These are phyloP conservation scores for Delphinus delphis DNA, from an alignment of 2,113 vertebrate genomes.

Conservation along the genomic window DNA sequence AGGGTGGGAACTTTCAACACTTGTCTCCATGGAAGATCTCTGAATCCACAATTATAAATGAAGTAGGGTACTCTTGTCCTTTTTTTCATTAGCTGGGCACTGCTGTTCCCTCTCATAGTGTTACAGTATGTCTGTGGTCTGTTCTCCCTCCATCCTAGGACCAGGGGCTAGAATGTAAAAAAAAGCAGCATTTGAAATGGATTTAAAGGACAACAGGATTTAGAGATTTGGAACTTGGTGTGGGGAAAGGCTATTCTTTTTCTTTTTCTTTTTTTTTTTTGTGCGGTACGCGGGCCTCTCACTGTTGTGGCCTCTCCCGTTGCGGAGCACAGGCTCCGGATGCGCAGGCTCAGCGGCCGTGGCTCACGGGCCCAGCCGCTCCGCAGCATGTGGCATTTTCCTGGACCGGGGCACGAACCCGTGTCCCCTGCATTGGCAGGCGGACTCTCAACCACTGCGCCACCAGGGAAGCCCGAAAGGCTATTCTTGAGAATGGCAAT, in stretches of 20 bases:
- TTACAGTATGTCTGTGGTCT: background rate
- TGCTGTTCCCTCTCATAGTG: background rate
- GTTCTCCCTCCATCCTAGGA: background rate
- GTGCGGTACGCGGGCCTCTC: too few species aligned
- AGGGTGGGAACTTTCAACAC: background rate
- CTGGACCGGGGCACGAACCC: too few species aligned
- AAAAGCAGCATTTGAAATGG: background rate
- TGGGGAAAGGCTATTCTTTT: background rate
- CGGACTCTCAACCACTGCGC: too few species aligned
- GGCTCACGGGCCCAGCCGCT: too few species aligned
- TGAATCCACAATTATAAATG: background rate
- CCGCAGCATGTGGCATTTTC: too few species aligned
- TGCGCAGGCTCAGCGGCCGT: too few species aligned
- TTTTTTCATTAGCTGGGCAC: background rate
- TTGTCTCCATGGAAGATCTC: background rate
- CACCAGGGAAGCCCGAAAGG: background rate
- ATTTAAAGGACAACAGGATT: background rate
- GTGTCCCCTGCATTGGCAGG: too few species aligned
- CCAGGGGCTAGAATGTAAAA: background rate
- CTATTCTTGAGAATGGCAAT: background rate
- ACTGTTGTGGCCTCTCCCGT: too few species aligned
- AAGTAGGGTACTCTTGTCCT: background rate
- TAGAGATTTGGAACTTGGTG: background rate
- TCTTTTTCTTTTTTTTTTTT: too few species aligned
- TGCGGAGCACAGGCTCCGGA: too few species aligned